A percentile compares a stretch with the other conserved stretches of the same genome.
phyloP scores from a whole-genome alignment of 2,113 vertebrate species.

The Macquaria ambigua region DNA sequence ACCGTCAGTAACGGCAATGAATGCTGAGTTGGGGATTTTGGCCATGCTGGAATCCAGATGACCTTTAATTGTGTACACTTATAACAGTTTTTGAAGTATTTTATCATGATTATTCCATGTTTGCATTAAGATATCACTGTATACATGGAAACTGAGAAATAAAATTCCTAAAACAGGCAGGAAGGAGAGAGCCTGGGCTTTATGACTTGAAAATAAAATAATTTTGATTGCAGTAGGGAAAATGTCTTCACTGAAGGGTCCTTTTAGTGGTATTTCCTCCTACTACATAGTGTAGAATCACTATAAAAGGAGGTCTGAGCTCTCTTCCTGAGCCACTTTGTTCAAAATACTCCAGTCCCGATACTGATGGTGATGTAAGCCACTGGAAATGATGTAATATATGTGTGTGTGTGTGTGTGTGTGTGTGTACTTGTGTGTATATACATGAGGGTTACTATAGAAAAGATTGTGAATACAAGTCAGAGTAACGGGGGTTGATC shows the following conservation, averaged over 20 bases:
- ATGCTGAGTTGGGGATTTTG: slow-evolving; percentile 2
- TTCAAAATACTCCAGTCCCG: slow-evolving; percentile 35
- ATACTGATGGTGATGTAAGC: slow-evolving; percentile 44
- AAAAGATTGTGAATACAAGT: neutral
- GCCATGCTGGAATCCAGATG: neutral
- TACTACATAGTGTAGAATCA: slow-evolving; percentile 19
- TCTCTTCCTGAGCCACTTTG: slow-evolving; percentile 41
- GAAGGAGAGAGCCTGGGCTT: neutral
- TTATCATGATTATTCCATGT: neutral
- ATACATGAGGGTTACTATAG: neutral
- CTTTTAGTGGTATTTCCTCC: slow-evolving; percentile 39
- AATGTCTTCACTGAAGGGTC: slow-evolving; percentile 10
- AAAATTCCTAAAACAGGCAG: neutral
- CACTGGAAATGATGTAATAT: slow-evolving; percentile 33
- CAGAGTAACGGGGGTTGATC: neutral
- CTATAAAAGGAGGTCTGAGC: slow-evolving; percentile 25
- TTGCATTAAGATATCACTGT: neutral
- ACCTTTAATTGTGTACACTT: neutral
- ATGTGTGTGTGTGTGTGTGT: neutral
- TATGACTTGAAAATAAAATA: slow-evolving; percentile 3
- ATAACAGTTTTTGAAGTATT: neutral
- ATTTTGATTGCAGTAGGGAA: slow-evolving; percentile 6
- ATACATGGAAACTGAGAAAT: neutral
- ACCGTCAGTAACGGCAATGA: neutral
- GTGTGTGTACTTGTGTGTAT: slow-evolving; percentile 4